These are phyloP conservation scores for Alexandromys fortis DNA, from an alignment of 2,113 vertebrate species.

Conservation along the genomic window DNA sequence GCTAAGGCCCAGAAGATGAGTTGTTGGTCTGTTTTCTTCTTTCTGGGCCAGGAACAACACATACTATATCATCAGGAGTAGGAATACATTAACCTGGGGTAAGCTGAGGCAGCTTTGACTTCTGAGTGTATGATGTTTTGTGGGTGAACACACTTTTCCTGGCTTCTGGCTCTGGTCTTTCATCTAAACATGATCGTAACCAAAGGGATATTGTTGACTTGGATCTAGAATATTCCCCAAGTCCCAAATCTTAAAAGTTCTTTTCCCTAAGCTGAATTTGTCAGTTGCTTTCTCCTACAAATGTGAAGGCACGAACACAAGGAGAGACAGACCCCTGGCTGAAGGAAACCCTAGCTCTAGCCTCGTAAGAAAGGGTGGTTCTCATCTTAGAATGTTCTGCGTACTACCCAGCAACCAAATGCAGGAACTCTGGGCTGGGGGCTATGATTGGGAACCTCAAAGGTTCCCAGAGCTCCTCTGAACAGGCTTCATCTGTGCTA, in stretches of 20 bases:
- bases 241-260: background rate
- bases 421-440: accelerated
- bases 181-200: too few species aligned
- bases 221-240: background rate
- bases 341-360: background rate
- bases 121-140: background rate
- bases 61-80: accelerated
- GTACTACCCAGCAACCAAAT: accelerated
- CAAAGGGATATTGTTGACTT: background rate
- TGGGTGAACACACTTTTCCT: accelerated
- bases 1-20: accelerated
- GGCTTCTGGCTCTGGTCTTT: background rate
- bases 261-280: background rate
- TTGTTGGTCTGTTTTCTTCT: accelerated
- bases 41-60: accelerated
- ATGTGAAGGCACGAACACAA: background rate
- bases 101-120: background rate
- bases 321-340: background rate
- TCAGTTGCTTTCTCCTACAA: background rate
- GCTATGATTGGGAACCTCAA: background rate
- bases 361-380: too few species aligned
- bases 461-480: background rate
- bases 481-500: accelerated
- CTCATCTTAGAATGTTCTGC: accelerated
- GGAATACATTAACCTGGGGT: accelerated